Percentiles rank a stretch among this genome's conserved stretches.
These are phyloP conservation scores for Eptatretus burgeri DNA, from an alignment of 2,113 vertebrate genomes.

Conservation along the genomic window DNA sequence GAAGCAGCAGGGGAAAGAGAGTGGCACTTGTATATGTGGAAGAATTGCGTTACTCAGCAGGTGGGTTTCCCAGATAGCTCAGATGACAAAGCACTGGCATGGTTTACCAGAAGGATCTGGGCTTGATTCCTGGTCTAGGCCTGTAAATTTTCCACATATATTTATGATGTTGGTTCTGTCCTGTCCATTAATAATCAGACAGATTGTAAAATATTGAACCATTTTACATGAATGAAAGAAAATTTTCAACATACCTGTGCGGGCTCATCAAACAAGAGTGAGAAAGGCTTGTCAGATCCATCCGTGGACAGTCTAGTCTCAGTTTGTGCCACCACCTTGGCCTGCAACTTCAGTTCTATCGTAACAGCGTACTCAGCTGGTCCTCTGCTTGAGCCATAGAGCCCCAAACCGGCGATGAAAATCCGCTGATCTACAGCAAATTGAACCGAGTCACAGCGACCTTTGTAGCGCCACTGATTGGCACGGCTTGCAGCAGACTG, in stretches of 20 bases:
- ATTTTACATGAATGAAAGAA: too few species aligned
- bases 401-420: background rate
- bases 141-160: too few species aligned
- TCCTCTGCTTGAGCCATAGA: background rate
- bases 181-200: too few species aligned
- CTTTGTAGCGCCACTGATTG: background rate
- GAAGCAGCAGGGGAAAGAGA: too few species aligned
- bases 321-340: background rate
- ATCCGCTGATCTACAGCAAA: constrained; percentile 1
- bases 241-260: background rate
- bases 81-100: too few species aligned
- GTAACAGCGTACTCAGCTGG: constrained; percentile 1
- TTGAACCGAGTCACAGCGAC: background rate
- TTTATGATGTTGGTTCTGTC: too few species aligned
- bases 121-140: too few species aligned
- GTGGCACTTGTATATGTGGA: too few species aligned
- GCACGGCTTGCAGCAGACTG: background rate
- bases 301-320: background rate
- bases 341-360: background rate
- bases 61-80: too few species aligned
- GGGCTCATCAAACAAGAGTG: background rate
- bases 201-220: too few species aligned
- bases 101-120: too few species aligned
- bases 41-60: too few species aligned
- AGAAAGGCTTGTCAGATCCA: background rate